These are phyloP conservation scores for Zaprionus tsacasi DNA, from an alignment of 1,140 invertebrate species.

Conservation along the genomic window DNA sequence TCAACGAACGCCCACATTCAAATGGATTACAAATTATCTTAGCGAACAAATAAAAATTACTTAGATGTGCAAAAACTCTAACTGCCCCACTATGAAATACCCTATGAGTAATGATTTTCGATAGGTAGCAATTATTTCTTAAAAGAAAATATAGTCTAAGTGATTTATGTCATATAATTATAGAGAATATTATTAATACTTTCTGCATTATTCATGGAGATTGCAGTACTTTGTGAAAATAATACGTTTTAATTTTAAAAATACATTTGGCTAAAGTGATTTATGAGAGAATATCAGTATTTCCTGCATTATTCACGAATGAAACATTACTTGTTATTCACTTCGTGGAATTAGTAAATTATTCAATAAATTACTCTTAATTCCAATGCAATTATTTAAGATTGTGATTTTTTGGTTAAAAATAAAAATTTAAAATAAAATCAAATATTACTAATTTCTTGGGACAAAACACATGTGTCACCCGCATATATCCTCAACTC, in stretches of 20 bases:
- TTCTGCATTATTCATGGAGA: too few species aligned
- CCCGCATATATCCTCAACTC: neutral
- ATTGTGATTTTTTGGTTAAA: neutral
- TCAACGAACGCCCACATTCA: conserved; percentile 21
- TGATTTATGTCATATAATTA: too few species aligned
- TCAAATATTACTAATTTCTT: neutral
- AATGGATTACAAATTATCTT: conserved; percentile 37
- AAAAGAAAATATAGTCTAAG: neutral
- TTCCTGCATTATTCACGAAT: neutral
- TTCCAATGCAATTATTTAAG: neutral
- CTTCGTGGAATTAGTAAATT: neutral
- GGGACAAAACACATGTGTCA: neutral
- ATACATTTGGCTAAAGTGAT: neutral
- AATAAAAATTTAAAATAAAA: neutral
- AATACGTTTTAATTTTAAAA: too few species aligned
- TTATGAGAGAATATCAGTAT: neutral
- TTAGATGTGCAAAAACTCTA: neutral
- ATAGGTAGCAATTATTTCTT: neutral
- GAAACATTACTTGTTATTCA: neutral
- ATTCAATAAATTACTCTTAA: neutral
- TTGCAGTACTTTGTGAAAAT: too few species aligned
- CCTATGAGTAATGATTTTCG: neutral
- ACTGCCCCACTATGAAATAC: conserved; percentile 6
- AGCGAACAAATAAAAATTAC: conserved; percentile 13
- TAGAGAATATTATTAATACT: too few species aligned